phyloP scores from a whole-genome alignment of 2,113 vertebrate genomes.

The Proteles cristata region DNA sequence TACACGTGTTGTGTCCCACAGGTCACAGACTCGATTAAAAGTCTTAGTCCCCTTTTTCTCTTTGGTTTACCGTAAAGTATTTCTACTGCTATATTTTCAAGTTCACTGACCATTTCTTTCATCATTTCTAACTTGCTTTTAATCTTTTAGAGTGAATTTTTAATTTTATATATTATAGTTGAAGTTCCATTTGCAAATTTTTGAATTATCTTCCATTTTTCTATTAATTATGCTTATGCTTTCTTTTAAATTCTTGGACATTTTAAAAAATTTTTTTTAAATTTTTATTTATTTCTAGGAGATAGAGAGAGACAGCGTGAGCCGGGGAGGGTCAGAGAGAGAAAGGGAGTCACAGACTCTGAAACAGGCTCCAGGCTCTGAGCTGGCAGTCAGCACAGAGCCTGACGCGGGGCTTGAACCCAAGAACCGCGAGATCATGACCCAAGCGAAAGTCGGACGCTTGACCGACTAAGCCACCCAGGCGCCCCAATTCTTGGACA shows the following conservation, averaged over 20 bases:
- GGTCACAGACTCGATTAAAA: neutral
- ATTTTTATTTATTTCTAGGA: no score
- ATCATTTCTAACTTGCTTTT: slow-evolving; percentile 23
- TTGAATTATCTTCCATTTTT: neutral
- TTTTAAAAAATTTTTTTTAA: neutral
- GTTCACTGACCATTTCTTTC: neutral
- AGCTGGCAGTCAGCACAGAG: no score
- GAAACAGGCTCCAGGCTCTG: no score
- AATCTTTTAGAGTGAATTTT: slow-evolving; percentile 28
- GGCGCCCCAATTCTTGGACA: no score
- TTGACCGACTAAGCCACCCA: no score
- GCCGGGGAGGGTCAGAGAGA: no score
- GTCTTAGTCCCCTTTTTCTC: neutral
- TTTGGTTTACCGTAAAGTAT: neutral
- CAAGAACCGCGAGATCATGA: no score
- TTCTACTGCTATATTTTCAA: neutral
- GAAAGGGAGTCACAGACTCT: no score
- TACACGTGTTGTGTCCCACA: neutral
- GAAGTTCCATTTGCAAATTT: neutral
- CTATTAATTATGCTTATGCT: neutral
- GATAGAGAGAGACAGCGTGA: no score
- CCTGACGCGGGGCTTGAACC: no score
- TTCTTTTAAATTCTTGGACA: neutral
- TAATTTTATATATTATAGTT: neutral
- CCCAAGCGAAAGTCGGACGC: no score